Conservation (phyloP, 2,888 invertebrate genomes). For the Calameuta idolon region DNA sequence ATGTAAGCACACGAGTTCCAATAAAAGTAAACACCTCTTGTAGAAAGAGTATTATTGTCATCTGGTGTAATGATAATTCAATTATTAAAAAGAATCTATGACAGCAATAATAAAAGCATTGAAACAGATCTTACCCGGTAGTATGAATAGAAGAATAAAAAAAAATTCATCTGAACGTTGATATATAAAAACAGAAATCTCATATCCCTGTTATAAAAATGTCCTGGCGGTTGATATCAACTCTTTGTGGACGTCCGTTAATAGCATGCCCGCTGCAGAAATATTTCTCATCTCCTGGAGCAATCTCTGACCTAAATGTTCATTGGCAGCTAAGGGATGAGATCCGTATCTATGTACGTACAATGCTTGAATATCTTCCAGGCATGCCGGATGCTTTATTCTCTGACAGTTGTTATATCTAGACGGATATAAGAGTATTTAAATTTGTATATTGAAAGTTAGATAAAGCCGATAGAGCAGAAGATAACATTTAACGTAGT, state of each 20-base stretch:
- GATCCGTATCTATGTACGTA: background rate
- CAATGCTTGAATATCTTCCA: background rate
- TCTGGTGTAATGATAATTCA: background rate
- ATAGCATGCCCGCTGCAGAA: slow-evolving; percentile 13
- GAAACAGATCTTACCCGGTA: background rate
- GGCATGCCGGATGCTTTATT: background rate
- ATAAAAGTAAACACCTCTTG: slow-evolving; percentile 31
- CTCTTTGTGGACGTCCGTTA: background rate
- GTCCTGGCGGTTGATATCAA: background rate
- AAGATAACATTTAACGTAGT: background rate
- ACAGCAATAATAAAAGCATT: background rate
- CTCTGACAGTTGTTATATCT: background rate
- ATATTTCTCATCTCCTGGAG: slow-evolving; percentile 18
- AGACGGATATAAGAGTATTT: background rate
- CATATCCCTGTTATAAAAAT: background rate
- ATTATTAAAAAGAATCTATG: background rate
- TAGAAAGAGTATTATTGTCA: slow-evolving; percentile 21
- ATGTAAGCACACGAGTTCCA: slow-evolving; percentile 32
- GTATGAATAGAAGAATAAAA: background rate
- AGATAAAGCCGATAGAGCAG: background rate
- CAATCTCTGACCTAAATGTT: slow-evolving; percentile 21
- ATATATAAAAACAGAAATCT: background rate
- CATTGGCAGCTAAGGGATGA: slow-evolving; percentile 12
- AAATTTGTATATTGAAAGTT: background rate
- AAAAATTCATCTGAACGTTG: background rate